Base-by-base conservation (phyloP, 2,113 vertebrate genomes). In the Amia ocellicauda region DNA sequence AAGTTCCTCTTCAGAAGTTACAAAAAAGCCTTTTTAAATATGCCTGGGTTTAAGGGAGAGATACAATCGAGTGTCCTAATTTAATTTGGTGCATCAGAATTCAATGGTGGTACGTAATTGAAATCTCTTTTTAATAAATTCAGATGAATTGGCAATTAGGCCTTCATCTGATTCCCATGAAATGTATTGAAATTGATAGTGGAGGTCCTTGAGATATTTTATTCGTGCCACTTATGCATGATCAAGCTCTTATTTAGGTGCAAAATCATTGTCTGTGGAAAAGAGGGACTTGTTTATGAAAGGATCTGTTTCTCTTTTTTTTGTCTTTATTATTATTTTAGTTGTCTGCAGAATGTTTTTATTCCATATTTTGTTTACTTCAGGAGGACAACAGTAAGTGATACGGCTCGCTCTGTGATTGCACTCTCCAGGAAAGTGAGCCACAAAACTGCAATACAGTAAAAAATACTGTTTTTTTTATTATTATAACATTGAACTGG, bases 101-200 rank as follows among this genome's bases (percentile, higher is more conserved):
- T 91, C 91, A 88, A 91, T 90, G 84, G 86, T 84, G 86, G 81
- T 83, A 83, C 84, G 86, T 98, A 97, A 97, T 95, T 96, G 93
- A 97, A 96, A 97, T 94, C 87, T 90, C 92, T 89, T 94, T 94
- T 95, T 96, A 96, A 95, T 91, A 93, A 94, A 96, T 97, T 95
- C 92, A 91, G 92, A 96, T 94, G 92, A 97, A 95, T 93, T 94
- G 92, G 89, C 91, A 95, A 98, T 96, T 95, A 94, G 87, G 83
- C 81, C 89, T 91, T 89, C 90, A 93, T 93, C 91, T 83, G 80
- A 93, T 92, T 93, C 92, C 86, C 85, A 90, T 91, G 91, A 92
- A 91, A 92, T 91, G 88, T 90, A 90, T 89, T 89, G 90, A 92
- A 93, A 92, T 91, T 89, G 93, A 95, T 91, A 89, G 82, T 81